These are phyloP conservation scores for Pogonus chalceus DNA, from an alignment of 1,140 invertebrate genomes.

Conservation along the genomic window DNA sequence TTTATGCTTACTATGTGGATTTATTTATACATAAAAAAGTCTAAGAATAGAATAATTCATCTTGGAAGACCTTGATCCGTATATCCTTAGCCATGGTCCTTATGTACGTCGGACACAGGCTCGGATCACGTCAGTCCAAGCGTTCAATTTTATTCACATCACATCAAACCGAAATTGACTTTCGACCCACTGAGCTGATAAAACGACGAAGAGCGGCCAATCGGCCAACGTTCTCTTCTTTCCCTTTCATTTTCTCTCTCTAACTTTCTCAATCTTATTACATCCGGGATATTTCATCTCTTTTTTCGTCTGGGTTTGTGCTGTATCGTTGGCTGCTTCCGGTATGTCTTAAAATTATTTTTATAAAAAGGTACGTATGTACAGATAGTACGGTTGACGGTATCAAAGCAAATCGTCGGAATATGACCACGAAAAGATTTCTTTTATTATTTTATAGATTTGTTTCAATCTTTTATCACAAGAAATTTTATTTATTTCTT, in stretches of 20 bases:
- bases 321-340: too few species aligned
- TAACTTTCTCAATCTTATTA: too few species aligned
- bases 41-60: neutral
- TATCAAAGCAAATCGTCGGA: neutral
- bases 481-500: too few species aligned
- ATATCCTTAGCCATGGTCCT: neutral
- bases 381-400: neutral
- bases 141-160: slow-evolving; percentile 29
- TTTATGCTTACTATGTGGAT: too few species aligned
- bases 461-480: too few species aligned
- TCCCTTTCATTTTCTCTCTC: too few species aligned
- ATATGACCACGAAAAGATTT: neutral
- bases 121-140: slow-evolving; percentile 22
- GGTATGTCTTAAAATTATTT: neutral
- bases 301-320: too few species aligned
- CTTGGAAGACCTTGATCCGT: neutral
- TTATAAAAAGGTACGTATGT: neutral
- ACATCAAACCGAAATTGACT: slow-evolving; percentile 30
- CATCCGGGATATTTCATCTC: too few species aligned
- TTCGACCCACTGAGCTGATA: slow-evolving; percentile 27
- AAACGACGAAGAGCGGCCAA: slow-evolving; percentile 16
- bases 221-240: too few species aligned
- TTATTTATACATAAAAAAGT: too few species aligned
- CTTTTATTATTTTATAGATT: neutral
- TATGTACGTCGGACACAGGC: slow-evolving; percentile 8